These are phyloP conservation scores for Poeciliopsis retropinna DNA, from an alignment of 2,113 vertebrate species.

Conservation along the genomic window DNA sequence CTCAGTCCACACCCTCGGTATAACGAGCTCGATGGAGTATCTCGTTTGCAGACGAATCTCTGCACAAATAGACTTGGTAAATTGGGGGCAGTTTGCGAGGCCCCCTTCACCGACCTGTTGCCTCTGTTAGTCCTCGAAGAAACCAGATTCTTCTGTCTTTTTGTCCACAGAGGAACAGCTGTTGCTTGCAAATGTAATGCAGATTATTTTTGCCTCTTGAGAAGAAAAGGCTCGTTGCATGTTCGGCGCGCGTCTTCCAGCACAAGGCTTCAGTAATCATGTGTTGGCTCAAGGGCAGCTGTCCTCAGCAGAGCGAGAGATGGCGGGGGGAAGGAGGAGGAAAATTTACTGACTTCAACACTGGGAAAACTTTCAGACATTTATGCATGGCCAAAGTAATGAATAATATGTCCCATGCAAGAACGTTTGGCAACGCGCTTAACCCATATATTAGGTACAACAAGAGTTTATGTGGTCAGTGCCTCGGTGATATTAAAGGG, in stretches of 20 bases:
- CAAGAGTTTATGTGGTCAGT: slow-evolving; percentile 22
- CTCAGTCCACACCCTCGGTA: slow-evolving; percentile 68
- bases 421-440: slow-evolving; percentile 46
- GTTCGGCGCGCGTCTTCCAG: slow-evolving; percentile 49
- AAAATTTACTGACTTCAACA: slow-evolving; percentile 74
- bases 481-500: slow-evolving; percentile 1
- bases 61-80: slow-evolving; percentile 70
- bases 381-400: slow-evolving; percentile 70
- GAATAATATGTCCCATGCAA: slow-evolving; percentile 73
- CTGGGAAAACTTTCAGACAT: slow-evolving; percentile 74
- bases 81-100: slow-evolving; percentile 60
- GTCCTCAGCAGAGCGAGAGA: slow-evolving; percentile 54
- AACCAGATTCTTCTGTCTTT: slow-evolving; percentile 34
- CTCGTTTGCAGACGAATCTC: slow-evolving; percentile 70
- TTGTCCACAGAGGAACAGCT: slow-evolving; percentile 41
- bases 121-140: slow-evolving; percentile 52
- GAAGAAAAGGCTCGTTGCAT: slow-evolving; percentile 41
- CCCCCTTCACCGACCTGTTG: slow-evolving; percentile 64
- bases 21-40: slow-evolving; percentile 69
- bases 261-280: slow-evolving; percentile 60
- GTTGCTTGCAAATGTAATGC: slow-evolving; percentile 55
- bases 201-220: slow-evolving; percentile 35
- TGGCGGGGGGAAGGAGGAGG: slow-evolving; percentile 59
- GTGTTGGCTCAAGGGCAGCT: slow-evolving; percentile 67
- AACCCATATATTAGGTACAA: slow-evolving; percentile 25